Evolutionary conservation across 1,140 invertebrate genomes (phyloP).

Genomic region (Pachypsylla venusta): DNA sequence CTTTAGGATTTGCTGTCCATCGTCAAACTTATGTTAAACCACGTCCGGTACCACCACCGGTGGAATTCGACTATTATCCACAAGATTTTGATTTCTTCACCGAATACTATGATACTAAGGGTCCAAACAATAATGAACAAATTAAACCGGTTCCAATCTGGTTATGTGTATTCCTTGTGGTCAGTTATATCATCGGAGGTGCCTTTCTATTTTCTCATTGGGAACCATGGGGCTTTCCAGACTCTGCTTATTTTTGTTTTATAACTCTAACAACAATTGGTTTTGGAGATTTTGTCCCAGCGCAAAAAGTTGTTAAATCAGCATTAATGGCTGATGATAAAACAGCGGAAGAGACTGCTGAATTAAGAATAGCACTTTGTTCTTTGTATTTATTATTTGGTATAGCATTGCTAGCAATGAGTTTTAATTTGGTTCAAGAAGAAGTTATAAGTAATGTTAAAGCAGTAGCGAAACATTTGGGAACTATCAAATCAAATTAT

Average conservation of each 20-base stretch:
- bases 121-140: slow-evolving; percentile 21
- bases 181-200: slow-evolving; percentile 75
- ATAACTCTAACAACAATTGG: slow-evolving; percentile 90
- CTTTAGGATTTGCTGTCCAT: slow-evolving; percentile 43
- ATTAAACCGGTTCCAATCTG: slow-evolving; percentile 75
- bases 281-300: slow-evolving; percentile 87
- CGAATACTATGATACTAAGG: neutral
- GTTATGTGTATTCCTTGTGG: slow-evolving; percentile 74
- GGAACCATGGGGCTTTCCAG: slow-evolving; percentile 77
- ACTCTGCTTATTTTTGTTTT: slow-evolving; percentile 91
- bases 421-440: slow-evolving; percentile 92
- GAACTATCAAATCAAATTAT: slow-evolving; percentile 58
- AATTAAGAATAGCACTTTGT: slow-evolving; percentile 74
- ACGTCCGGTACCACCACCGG: slow-evolving; percentile 15
- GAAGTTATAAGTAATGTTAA: slow-evolving; percentile 79
- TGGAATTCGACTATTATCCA: slow-evolving; percentile 35
- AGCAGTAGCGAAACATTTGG: slow-evolving; percentile 59
- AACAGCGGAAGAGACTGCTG: slow-evolving; percentile 37
- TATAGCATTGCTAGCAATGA: slow-evolving; percentile 94
- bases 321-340: slow-evolving; percentile 25
- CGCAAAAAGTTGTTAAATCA: slow-evolving; percentile 41
- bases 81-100: neutral
- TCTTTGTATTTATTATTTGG: slow-evolving; percentile 88
- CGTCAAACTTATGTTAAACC: slow-evolving; percentile 12
- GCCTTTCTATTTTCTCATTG: slow-evolving; percentile 68